Evolutionary conservation across 2,797 vertebrate species (phyloP), one percentile per base, ranked within the genome.

Genomic region (Poecile montanus): DNA sequence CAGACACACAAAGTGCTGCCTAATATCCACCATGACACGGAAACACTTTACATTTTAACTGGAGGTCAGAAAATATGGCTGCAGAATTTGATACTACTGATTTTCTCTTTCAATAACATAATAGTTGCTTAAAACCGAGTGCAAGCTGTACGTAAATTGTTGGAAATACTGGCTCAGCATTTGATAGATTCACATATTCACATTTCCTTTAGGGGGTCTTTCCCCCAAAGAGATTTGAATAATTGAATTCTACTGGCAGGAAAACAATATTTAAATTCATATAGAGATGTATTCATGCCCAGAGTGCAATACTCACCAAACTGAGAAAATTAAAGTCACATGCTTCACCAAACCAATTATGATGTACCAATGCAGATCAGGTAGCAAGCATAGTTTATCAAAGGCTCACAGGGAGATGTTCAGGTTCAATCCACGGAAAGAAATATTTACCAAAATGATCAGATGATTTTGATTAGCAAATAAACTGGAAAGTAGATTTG

Each of bases 401-500:
- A 51, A 83, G 29, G 17, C 34, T 92, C 34, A 29, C 17, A 63
- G 40, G 36, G 32, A 89, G 68, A 44, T 42, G 21, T 61, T 94
- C 50, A 73, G 27, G 45, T 67, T 94, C 71, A 76, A 70, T 51
- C 57, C 25, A 23, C 9, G 48, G 56, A 61, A 73, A 88, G 78
- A 94, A 91, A 57, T 88, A 86, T 50, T 91, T 57, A 57, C 71
- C 40, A 62, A 61, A 92, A 79, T 54, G 67, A 79, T 88, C 85
- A 94, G 63, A 88, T 87, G 34, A 70, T 90, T 91, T 81, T 81
- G 70, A 79, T 86, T 91, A 93, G 80, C 74, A 95, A 96, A 91
- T 90, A 94, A 91, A 92, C 89, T 78, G 53, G 60, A 84, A 95
- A 96, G 80, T 66, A 91, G 73, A 86, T 93, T 84, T 91, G 50